phyloP scores from a whole-genome alignment of 2,113 vertebrate genomes.

The Rhinogobius similis region DNA sequence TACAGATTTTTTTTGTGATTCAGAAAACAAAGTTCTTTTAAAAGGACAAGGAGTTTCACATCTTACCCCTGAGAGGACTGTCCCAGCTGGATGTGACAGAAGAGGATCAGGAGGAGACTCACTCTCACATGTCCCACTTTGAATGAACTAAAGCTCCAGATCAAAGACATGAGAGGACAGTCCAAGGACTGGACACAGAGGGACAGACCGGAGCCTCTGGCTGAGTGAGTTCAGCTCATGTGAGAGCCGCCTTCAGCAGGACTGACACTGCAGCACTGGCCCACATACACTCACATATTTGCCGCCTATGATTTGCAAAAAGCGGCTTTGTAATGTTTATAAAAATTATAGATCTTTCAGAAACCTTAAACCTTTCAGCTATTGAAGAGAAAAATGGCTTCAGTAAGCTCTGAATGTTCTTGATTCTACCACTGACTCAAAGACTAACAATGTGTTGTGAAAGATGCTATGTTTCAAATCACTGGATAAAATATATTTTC shows the following conservation, averaged over 20 bases:
- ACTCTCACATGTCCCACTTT: neutral
- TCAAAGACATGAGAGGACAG: slow-evolving; percentile 5
- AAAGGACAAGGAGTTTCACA: neutral
- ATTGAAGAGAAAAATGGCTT: neutral
- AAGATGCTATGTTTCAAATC: neutral
- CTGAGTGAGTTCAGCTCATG: slow-evolving; percentile 7
- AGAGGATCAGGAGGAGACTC: neutral
- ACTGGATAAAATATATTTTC: too few species aligned
- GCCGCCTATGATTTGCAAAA: too few species aligned
- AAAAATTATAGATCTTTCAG: too few species aligned
- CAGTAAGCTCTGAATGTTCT: neutral
- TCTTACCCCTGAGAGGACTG: too few species aligned
- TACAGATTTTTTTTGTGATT: too few species aligned
- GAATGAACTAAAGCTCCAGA: neutral
- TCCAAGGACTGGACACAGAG: slow-evolving; percentile 2
- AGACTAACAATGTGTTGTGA: neutral
- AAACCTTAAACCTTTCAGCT: too few species aligned
- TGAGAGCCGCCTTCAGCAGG: neutral
- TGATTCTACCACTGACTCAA: neutral
- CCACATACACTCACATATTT: neutral
- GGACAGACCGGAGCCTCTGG: slow-evolving; percentile 2
- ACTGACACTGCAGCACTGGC: neutral
- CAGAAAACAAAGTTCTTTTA: neutral
- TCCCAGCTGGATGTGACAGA: neutral
- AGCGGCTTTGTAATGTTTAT: too few species aligned